Evolutionary conservation across 2,113 vertebrate genomes (phyloP).

Genomic region (Elgaria multicarinata): DNA sequence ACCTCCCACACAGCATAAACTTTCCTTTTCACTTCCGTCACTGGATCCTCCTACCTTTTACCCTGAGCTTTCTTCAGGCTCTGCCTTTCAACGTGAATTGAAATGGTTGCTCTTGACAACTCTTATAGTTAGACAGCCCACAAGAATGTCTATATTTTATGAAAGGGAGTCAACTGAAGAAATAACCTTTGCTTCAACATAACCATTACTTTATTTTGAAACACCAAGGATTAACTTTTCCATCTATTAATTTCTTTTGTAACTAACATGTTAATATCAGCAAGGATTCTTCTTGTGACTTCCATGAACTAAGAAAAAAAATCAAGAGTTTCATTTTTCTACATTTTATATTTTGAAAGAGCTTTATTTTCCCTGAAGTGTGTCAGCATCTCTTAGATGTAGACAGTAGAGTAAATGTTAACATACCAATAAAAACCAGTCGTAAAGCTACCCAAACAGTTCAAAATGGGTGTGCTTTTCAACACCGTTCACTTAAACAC

Average conservation of each 20-base stretch:
- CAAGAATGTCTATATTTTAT: not conserved
- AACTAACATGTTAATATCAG: not conserved
- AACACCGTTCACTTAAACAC: not conserved
- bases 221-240: not conserved
- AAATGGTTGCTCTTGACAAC: conserved; percentile 9
- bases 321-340: not conserved
- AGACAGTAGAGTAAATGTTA: not conserved
- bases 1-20: not conserved
- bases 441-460: not conserved
- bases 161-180: not conserved
- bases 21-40: not conserved
- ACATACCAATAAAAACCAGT: not conserved
- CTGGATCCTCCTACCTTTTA: not conserved
- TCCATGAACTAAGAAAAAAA: not conserved
- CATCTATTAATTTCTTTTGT: not conserved
- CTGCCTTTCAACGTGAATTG: not conserved
- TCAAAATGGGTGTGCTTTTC: not conserved
- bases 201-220: not conserved
- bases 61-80: not conserved
- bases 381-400: not conserved
- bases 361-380: not conserved
- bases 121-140: not conserved
- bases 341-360: not conserved
- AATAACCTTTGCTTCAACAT: not conserved
- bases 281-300: not conserved